These are phyloP conservation scores for Zosterops japonicus DNA, from an alignment of 2,113 vertebrate species.

Conservation along the genomic window DNA sequence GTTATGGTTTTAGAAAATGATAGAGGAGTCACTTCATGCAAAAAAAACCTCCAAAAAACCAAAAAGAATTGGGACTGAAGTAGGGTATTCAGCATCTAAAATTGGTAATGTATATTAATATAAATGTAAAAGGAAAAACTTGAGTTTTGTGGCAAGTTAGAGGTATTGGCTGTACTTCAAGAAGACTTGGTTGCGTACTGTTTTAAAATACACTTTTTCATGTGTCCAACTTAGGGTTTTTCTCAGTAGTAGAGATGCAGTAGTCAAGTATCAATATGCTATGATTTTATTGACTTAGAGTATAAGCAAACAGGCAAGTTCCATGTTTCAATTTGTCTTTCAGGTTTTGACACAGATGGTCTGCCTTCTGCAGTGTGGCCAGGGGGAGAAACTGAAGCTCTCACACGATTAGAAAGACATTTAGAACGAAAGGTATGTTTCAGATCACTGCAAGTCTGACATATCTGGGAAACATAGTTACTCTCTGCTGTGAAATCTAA, in stretches of 20 bases:
- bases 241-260: not conserved
- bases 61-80: not conserved
- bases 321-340: conserved; percentile 6
- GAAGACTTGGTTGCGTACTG: not conserved
- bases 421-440: conserved; percentile 89
- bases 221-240: not conserved
- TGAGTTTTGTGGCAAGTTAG: not conserved
- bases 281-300: not conserved
- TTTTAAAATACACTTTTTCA: not conserved
- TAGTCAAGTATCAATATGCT: not conserved
- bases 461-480: not conserved
- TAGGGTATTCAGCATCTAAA: not conserved
- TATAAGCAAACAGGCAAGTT: not conserved
- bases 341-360: conserved; percentile 94
- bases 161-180: not conserved
- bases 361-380: conserved; percentile 90
- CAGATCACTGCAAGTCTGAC: not conserved
- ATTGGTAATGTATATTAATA: not conserved
- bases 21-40: not conserved
- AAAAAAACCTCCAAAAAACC: not conserved
- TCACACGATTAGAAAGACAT: conserved; percentile 90
- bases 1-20: not conserved
- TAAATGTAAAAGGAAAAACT: not conserved
- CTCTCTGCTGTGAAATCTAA: not conserved
- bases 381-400: conserved; percentile 94